These are phyloP conservation scores for Cydia pomonella DNA, from an alignment of 1,140 invertebrate genomes.

Conservation along the genomic window DNA sequence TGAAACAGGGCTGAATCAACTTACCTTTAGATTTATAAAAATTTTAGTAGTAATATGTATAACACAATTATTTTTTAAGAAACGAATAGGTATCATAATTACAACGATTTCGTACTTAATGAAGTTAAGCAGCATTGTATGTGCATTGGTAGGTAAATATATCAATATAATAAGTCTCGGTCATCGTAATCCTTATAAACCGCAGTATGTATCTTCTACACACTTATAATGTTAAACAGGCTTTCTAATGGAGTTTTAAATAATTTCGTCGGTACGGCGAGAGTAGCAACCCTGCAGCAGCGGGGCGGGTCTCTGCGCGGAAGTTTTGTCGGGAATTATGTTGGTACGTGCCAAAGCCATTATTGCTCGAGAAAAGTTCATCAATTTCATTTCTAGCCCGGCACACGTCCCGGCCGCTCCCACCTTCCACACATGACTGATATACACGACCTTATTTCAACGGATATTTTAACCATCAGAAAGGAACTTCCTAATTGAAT, in stretches of 20 bases:
- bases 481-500: constrained; percentile 11
- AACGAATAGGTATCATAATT: no score
- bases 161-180: not conserved
- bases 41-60: not conserved
- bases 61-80: not conserved
- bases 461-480: constrained; percentile 23
- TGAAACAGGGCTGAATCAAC: constrained; percentile 56
- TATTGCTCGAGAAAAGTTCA: constrained; percentile 81
- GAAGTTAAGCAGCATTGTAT: no score
- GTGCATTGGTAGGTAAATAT: no score
- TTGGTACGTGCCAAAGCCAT: constrained; percentile 82
- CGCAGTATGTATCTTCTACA: no score
- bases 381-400: constrained; percentile 78
- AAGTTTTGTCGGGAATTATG: constrained; percentile 82
- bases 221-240: not conserved
- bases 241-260: constrained; percentile 27
- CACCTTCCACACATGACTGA: constrained; percentile 40
- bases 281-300: constrained; percentile 52
- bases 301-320: constrained; percentile 61
- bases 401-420: constrained; percentile 46
- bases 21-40: not conserved
- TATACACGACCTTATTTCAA: constrained; percentile 19
- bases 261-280: not conserved
- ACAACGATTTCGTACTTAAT: no score
- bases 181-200: not conserved